Conservation (phyloP, 2,888 invertebrate species). For the Tenthredo amoena region DNA sequence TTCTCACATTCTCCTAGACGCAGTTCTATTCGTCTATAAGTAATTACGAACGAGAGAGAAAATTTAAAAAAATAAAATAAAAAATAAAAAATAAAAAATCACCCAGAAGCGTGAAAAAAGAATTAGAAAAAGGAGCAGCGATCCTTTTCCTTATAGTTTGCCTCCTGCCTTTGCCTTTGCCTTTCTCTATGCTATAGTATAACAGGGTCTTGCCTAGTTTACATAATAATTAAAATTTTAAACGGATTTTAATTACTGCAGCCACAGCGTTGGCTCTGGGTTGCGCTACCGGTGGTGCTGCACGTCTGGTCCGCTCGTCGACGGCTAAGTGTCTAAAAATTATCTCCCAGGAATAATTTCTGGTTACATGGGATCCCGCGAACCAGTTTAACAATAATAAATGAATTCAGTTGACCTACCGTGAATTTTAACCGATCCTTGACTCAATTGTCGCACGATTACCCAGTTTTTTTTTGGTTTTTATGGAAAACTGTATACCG, state of each 20-base stretch:
- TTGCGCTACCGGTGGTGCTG: background rate
- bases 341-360: background rate
- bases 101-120: background rate
- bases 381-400: background rate
- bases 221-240: slow-evolving; percentile 44
- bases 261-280: background rate
- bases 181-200: background rate
- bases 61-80: background rate
- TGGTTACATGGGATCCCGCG: background rate
- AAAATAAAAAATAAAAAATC: background rate
- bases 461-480: no score
- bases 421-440: background rate
- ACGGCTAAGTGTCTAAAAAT: background rate
- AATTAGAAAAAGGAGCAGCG: background rate
- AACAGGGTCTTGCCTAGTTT: slow-evolving; percentile 23
- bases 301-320: background rate
- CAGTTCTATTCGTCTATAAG: background rate
- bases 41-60: background rate
- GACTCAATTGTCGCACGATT: no score
- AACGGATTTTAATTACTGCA: slow-evolving; percentile 41
- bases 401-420: background rate
- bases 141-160: background rate
- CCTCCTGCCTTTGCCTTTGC: background rate
- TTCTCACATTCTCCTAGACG: background rate
- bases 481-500: no score